Evolutionary conservation across 1,140 invertebrate species (phyloP).

Genomic region (Drosophila grimshawi): DNA sequence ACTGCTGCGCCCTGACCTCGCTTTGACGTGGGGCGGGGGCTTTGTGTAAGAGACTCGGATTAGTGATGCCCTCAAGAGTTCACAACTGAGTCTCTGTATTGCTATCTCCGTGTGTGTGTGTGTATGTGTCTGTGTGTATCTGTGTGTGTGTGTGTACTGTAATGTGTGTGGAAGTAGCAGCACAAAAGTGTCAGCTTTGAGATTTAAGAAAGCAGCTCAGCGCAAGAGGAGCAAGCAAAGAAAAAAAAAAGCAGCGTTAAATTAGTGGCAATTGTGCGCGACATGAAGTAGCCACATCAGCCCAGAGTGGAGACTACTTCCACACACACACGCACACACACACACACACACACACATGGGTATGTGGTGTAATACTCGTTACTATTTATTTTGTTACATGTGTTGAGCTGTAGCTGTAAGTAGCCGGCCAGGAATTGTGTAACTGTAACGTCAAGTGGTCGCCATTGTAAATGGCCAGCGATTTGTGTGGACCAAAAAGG

Average conservation of each 20-base stretch:
- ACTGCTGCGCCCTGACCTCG: conserved; percentile 56
- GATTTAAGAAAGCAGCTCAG: conserved; percentile 73
- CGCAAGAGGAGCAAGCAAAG: conserved; percentile 36
- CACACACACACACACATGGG: conserved; percentile 1
- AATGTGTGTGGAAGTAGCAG: conserved; percentile 76
- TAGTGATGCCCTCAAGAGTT: conserved; percentile 75
- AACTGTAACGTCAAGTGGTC: conserved; percentile 36
- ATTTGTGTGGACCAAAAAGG: conserved; percentile 37
- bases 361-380: conserved; percentile 41
- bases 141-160: conserved; percentile 38
- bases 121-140: conserved; percentile 8
- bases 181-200: conserved; percentile 81
- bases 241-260: conserved; percentile 70
- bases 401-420: conserved; percentile 33
- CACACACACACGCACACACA: conserved; percentile 22
- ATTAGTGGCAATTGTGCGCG: conserved; percentile 81
- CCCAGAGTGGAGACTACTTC: conserved; percentile 29
- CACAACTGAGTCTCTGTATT: conserved; percentile 26
- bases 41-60: conserved; percentile 78
- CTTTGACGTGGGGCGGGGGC: conserved; percentile 48
- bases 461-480: conserved; percentile 49
- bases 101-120: neutral
- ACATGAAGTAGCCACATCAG: conserved; percentile 62
- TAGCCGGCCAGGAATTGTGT: conserved; percentile 29
- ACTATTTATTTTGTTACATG: conserved; percentile 74